phyloP scores from a whole-genome alignment of 1,140 invertebrate species.

The Drosophila kepulauana region DNA sequence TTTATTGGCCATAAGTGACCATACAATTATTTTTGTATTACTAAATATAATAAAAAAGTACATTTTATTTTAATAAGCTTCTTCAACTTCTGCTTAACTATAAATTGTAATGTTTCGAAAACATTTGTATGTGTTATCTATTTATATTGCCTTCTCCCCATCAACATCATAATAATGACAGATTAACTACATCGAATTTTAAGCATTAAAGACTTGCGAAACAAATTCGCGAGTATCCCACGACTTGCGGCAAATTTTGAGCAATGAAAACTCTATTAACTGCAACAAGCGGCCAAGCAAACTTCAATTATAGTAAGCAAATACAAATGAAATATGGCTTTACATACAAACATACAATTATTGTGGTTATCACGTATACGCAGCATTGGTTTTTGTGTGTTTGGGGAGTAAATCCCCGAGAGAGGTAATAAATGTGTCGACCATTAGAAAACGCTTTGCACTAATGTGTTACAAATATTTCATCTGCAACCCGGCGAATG shows the following conservation, averaged over 20 bases:
- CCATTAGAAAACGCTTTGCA: constrained; percentile 79
- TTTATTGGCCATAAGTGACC: too few species aligned
- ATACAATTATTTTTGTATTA: too few species aligned
- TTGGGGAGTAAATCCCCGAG: constrained; percentile 51
- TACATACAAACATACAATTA: background rate
- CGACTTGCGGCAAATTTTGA: constrained; percentile 1
- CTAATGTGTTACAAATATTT: constrained; percentile 82
- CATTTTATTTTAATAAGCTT: too few species aligned
- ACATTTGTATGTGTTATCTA: too few species aligned
- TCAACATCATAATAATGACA: background rate
- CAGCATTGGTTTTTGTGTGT: background rate
- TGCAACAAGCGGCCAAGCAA: constrained; percentile 1
- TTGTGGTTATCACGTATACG: constrained; percentile 14
- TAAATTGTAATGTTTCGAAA: too few species aligned
- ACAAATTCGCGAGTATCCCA: constrained; percentile 19
- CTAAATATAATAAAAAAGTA: too few species aligned
- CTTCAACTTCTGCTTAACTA: too few species aligned
- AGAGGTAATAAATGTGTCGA: constrained; percentile 62
- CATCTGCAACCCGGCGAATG: constrained; percentile 46
- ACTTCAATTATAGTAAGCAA: constrained; percentile 36
- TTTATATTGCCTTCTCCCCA: too few species aligned
- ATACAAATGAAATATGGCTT: constrained; percentile 43
- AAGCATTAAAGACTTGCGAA: constrained; percentile 11
- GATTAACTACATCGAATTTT: constrained; percentile 1
- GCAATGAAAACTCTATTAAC: constrained; percentile 46